A percentile compares a stretch with the other conserved stretches of the same genome.
These are phyloP conservation scores for Tetrao urogallus DNA, from an alignment of 2,113 vertebrate genomes.

Conservation along the genomic window DNA sequence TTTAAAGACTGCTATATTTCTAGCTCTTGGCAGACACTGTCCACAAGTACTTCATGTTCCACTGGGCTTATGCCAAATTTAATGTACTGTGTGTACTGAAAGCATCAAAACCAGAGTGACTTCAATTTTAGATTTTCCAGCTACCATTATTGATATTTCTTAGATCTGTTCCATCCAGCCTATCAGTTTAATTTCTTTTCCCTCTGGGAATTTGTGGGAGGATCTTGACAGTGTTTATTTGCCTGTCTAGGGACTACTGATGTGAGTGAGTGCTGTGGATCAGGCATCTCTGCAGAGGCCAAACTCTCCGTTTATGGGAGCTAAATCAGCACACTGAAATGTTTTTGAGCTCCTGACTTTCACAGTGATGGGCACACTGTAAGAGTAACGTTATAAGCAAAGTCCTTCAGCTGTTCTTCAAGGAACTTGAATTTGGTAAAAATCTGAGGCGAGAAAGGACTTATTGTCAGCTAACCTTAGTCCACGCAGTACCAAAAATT, in stretches of 20 bases:
- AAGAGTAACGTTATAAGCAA: background rate
- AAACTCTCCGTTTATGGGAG: conserved; percentile 11
- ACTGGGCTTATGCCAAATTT: conserved; percentile 53
- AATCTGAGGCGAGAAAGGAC: background rate
- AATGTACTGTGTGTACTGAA: conserved; percentile 67
- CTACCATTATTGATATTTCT: conserved; percentile 67
- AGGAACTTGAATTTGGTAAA: background rate
- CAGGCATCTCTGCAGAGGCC: background rate
- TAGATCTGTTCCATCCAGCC: conserved; percentile 47
- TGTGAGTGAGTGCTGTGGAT: conserved; percentile 1
- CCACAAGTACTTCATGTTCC: conserved; percentile 68
- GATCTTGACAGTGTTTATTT: background rate
- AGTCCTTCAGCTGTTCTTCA: background rate
- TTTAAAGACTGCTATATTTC: conserved; percentile 64
- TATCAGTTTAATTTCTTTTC: conserved; percentile 41
- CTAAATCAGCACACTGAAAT: background rate
- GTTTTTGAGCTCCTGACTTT: background rate
- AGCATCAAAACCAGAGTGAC: conserved; percentile 63
- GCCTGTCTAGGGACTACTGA: background rate
- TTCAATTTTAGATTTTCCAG: conserved; percentile 71
- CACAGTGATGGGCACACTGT: background rate
- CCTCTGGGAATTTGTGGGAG: background rate
- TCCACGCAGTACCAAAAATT: background rate
- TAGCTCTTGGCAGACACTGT: conserved; percentile 71
- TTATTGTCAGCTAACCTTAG: background rate